phyloP scores from a whole-genome alignment of 1,140 invertebrate genomes.

The Drosophila bocki region DNA sequence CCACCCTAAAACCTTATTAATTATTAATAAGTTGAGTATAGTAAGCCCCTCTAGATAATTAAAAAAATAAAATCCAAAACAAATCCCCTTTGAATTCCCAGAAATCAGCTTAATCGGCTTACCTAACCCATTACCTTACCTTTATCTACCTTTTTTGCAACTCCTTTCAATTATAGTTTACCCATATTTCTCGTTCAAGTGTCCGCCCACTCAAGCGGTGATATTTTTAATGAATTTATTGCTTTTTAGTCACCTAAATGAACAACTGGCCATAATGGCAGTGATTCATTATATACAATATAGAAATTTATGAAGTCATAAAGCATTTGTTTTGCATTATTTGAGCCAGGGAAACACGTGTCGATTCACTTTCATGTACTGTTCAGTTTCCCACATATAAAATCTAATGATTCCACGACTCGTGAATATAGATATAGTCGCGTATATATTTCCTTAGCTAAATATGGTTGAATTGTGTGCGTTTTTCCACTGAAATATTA shows the following conservation, averaged over 20 bases:
- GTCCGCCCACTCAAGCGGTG: constrained; percentile 11
- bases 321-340: constrained; percentile 48
- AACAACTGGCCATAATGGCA: constrained; percentile 14
- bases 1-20: too few species aligned
- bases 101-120: constrained; percentile 19
- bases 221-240: constrained; percentile 24
- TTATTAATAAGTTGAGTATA: background rate
- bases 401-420: constrained; percentile 48
- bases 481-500: constrained; percentile 55
- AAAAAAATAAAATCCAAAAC: background rate
- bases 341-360: constrained; percentile 50
- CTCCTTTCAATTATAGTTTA: constrained; percentile 2
- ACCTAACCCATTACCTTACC: background rate
- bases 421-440: constrained; percentile 13
- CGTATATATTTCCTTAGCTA: constrained; percentile 23
- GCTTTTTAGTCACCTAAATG: constrained; percentile 31
- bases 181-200: constrained; percentile 4
- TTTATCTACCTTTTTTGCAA: constrained; percentile 3
- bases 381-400: constrained; percentile 52
- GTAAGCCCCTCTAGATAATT: background rate
- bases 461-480: constrained; percentile 20
- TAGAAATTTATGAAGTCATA: constrained; percentile 31
- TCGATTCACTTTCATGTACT: constrained; percentile 52
- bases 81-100: background rate
- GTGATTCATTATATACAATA: constrained; percentile 27